phyloP scores from a whole-genome alignment of 2,888 invertebrate genomes.

The Ferrisia virgata region DNA sequence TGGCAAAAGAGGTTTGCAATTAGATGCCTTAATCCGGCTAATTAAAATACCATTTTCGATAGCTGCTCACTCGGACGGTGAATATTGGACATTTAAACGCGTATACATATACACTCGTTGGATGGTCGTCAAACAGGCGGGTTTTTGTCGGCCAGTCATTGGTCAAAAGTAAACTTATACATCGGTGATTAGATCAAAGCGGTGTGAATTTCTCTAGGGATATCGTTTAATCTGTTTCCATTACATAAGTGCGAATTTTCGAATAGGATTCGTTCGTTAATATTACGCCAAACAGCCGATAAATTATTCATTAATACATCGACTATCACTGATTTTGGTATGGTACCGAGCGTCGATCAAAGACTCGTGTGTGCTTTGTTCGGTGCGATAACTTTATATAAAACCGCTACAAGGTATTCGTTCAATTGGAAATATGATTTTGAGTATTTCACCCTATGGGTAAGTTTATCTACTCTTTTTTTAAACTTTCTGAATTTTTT shows the following conservation, averaged over 20 bases:
- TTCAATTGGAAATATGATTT: constrained; percentile 16
- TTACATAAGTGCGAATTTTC: constrained; percentile 7
- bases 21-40: background rate
- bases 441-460: background rate
- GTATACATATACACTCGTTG: background rate
- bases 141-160: background rate
- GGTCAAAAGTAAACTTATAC: constrained; percentile 14
- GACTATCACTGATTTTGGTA: background rate
- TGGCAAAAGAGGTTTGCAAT: background rate
- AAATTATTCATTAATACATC: constrained; percentile 26
- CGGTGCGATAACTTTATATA: background rate
- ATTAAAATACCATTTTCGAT: background rate
- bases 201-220: constrained; percentile 12
- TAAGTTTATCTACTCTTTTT: background rate
- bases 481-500: background rate
- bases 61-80: background rate
- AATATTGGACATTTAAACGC: background rate
- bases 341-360: background rate
- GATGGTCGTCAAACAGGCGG: background rate
- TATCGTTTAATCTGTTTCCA: constrained; percentile 26
- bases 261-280: constrained; percentile 2
- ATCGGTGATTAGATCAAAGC: constrained; percentile 16
- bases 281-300: constrained; percentile 1
- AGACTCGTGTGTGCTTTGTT: background rate
- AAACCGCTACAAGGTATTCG: background rate